Evolutionary conservation across 2,888 invertebrate genomes (phyloP), one percentile per base, ranked within the genome.

Genomic region (Morpho achilles): DNA sequence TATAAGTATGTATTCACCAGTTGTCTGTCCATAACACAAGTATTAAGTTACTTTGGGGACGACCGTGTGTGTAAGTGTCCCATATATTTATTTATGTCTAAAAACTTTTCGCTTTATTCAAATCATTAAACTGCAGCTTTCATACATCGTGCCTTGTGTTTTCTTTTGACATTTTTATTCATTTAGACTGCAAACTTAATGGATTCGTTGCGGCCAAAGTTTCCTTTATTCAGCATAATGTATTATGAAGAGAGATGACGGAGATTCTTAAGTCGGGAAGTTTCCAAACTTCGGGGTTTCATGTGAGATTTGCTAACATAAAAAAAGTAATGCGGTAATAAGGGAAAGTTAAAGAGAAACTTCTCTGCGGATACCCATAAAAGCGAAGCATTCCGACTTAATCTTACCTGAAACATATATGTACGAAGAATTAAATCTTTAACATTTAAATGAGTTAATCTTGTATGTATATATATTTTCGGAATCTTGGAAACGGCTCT

Each of bases 241-340:
- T 46, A 40, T 46, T 53, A 53, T 53, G 41, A 47, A 53, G 53
- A 53, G 46, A 22, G 53, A 53, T 53, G 53, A 47, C 46, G 16
- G 4, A 8, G 46, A 16, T 53, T 53, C 10, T 39, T 9, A 9
- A 46, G 40, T 46, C 22, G 45, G 39, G 22, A 53, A 53, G 32
- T 7, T 53, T 43, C 43, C 8, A 7, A 9, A n/a, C 43, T n/a
- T 9, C 8, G 8, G 8, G 8, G 43, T 2, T 9, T 9, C n/a
- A 43, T 43, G n/a, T 43, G 43, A n/a, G 43, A 43, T 43, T 43
- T 43, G 43, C n/a, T 43, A 43, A n/a, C 8, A n/a, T 9, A 43
- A 43, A 43, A 16, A n/a, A 43, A 43, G n/a, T 43, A 43, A 43
- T n/a, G 43, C 8, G 43, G 43, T 43, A 9, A 43, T 43, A 9